A percentile compares a stretch with the other conserved stretches of the same genome.
Conservation (phyloP, 37 sponge, comb jelly and placozoan genomes). For the Aplysina aerophoba region DNA sequence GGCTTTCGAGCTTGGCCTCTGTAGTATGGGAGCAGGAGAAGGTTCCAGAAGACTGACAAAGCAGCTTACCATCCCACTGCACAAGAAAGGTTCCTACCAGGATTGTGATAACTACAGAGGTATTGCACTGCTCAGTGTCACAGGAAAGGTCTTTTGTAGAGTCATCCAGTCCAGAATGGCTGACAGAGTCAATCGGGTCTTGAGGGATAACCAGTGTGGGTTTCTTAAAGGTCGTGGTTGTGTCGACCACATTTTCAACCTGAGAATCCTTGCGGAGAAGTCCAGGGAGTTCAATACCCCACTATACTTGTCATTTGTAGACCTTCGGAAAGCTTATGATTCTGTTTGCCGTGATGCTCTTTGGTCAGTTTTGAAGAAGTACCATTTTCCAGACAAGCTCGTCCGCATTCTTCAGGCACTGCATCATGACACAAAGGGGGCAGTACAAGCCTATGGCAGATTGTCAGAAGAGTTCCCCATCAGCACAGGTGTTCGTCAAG, state of each 20-base stretch:
- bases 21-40: too few relatives aligned
- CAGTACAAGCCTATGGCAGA: too few relatives aligned
- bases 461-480: neutral
- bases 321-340: neutral
- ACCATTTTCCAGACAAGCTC: too few relatives aligned
- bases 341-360: too few relatives aligned
- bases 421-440: too few relatives aligned
- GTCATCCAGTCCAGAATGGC: neutral
- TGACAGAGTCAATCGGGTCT: neutral
- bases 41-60: too few relatives aligned
- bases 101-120: too few relatives aligned
- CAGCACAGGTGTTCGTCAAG: conserved; percentile 12
- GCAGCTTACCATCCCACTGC: too few relatives aligned
- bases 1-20: too few relatives aligned
- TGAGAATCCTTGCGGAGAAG: conserved; percentile 5
- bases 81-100: too few relatives aligned
- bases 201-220: conserved; percentile 42
- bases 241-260: conserved; percentile 18
- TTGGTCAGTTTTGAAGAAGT: too few relatives aligned
- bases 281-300: conserved; percentile 3
- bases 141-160: conserved; percentile 30
- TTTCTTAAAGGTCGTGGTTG: conserved; percentile 18
- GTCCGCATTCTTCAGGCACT: too few relatives aligned
- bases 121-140: neutral
- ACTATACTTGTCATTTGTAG: neutral